Conservation (phyloP, 2,797 vertebrate genomes). For the Gobionotothen gibberifrons region DNA sequence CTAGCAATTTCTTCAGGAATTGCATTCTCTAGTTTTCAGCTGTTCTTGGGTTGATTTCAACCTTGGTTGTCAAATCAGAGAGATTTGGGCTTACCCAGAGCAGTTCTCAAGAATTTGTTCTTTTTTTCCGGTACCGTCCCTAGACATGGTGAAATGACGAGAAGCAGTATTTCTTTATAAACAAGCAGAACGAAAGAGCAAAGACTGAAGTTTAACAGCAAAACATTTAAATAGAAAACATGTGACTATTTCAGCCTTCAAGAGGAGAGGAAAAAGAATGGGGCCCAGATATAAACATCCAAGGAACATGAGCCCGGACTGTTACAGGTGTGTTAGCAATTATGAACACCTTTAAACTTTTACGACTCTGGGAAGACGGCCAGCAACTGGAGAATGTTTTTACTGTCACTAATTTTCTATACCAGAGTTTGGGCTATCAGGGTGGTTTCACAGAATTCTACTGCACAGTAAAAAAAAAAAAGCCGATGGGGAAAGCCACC, state of each 20-base stretch:
- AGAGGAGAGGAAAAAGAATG: constrained; percentile 60
- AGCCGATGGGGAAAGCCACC: constrained; percentile 50
- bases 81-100: constrained; percentile 47
- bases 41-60: constrained; percentile 52
- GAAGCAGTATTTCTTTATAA: constrained; percentile 56
- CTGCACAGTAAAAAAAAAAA: constrained; percentile 40
- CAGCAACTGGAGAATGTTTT: constrained; percentile 80
- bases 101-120: constrained; percentile 30
- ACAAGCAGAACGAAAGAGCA: constrained; percentile 45
- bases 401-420: constrained; percentile 74
- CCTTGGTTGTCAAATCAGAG: constrained; percentile 52
- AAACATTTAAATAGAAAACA: constrained; percentile 79
- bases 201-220: constrained; percentile 56
- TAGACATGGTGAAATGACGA: constrained; percentile 26
- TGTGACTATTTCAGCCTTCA: constrained; percentile 67
- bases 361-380: constrained; percentile 74
- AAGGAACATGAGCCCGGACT: constrained; percentile 73
- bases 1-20: too few species aligned
- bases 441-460: constrained; percentile 62
- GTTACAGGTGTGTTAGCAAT: constrained; percentile 87
- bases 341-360: constrained; percentile 83
- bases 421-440: constrained; percentile 48
- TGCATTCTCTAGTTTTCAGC: constrained; percentile 18
- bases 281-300: constrained; percentile 79
- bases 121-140: constrained; percentile 38